Conservation (phyloP, 2,888 invertebrate genomes). For the Stenurella melanura region DNA sequence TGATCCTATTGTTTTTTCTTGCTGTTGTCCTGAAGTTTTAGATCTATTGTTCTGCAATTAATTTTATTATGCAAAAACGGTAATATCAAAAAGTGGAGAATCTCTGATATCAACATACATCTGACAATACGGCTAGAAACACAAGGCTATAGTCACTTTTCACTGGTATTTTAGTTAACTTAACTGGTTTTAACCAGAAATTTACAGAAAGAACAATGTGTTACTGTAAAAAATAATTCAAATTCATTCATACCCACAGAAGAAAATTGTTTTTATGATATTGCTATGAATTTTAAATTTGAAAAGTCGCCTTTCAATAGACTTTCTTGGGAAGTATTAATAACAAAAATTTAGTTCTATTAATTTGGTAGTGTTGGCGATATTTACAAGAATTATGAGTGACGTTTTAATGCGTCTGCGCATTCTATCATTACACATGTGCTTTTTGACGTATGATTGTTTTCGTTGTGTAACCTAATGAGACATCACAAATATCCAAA, state of each 20-base stretch:
- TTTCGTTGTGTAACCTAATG: background rate
- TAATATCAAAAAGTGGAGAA: too few relatives aligned
- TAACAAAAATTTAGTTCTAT: background rate
- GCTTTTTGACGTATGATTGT: background rate
- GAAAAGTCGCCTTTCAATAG: constrained; percentile 15
- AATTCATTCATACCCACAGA: constrained; percentile 22
- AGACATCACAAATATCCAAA: constrained; percentile 43
- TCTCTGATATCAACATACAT: too few relatives aligned
- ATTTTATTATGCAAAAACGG: too few relatives aligned
- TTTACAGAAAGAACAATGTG: constrained; percentile 44
- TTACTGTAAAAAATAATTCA: constrained; percentile 11
- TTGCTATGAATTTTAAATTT: constrained; percentile 21
- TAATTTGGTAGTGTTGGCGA: constrained; percentile 6
- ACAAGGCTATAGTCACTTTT: constrained; percentile 66
- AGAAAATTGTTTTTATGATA: background rate
- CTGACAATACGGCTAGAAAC: constrained; percentile 21
- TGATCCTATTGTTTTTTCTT: too few relatives aligned
- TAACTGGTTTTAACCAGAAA: constrained; percentile 69
- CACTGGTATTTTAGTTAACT: constrained; percentile 64
- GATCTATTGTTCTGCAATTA: too few relatives aligned
- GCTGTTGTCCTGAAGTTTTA: too few relatives aligned
- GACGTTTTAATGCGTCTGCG: constrained; percentile 10
- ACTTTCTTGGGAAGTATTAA: background rate
- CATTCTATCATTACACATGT: constrained; percentile 18
- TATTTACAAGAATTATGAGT: background rate